Percentiles rank a stretch among this genome's conserved stretches.
Evolutionary conservation across 2,888 invertebrate genomes (phyloP).

Genomic region (Xestia xanthographa): DNA sequence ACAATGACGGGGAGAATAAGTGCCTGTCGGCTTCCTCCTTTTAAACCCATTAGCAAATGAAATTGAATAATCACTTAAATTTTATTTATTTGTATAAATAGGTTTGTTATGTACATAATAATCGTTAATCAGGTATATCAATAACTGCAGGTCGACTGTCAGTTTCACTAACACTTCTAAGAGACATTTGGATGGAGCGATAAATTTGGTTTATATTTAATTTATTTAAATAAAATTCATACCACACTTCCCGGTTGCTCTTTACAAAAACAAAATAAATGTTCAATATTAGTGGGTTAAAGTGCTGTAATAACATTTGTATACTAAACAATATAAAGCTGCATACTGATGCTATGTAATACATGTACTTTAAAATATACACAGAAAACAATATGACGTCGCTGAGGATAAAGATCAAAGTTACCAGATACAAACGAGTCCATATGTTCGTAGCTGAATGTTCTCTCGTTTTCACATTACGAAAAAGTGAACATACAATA

Average conservation of each 20-base stretch:
- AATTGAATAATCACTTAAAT: too few relatives aligned
- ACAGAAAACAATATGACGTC: background rate
- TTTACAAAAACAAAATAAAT: background rate
- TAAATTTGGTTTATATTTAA: background rate
- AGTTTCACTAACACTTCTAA: background rate
- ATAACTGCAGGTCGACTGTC: background rate
- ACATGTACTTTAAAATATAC: background rate
- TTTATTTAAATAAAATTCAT: background rate
- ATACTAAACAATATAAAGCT: background rate
- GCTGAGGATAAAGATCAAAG: background rate
- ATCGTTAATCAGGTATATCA: background rate
- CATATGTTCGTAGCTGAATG: background rate
- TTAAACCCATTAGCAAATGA: too few relatives aligned
- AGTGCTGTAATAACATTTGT: background rate
- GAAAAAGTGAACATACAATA: background rate
- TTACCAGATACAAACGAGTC: background rate
- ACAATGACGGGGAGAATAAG: too few relatives aligned
- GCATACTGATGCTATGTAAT: background rate
- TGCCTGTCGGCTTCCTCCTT: too few relatives aligned
- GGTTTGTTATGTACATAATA: too few relatives aligned
- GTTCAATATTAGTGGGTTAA: background rate
- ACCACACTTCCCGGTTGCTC: background rate
- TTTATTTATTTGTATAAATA: too few relatives aligned
- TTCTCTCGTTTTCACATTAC: background rate
- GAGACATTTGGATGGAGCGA: background rate